phyloP scores from a whole-genome alignment of 1,140 invertebrate species.

The Chymomyza costata region DNA sequence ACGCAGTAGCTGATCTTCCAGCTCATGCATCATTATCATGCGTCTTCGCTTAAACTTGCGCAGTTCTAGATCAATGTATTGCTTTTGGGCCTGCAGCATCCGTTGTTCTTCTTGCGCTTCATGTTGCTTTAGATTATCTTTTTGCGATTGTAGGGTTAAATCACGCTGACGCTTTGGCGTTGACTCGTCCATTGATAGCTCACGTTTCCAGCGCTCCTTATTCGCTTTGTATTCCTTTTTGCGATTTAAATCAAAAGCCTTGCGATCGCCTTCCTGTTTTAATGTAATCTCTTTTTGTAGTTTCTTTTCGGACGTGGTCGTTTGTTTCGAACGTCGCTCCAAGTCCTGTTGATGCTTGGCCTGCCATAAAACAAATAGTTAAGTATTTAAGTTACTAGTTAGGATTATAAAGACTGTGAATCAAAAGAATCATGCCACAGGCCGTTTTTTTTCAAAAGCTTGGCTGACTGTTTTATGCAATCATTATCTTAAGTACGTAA shows the following conservation, averaged over 20 bases:
- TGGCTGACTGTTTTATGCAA: too few relatives aligned
- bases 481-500: too few relatives aligned
- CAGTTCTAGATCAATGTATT: conserved; percentile 94
- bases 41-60: conserved; percentile 94
- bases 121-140: conserved; percentile 92
- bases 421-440: too few relatives aligned
- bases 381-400: too few relatives aligned
- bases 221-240: conserved; percentile 99
- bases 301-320: conserved; percentile 92
- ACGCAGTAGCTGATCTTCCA: conserved; percentile 93
- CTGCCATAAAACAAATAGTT: conserved; percentile 53
- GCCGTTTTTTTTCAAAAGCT: too few relatives aligned
- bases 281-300: conserved; percentile 93
- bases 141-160: conserved; percentile 91
- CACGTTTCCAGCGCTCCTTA: conserved; percentile 97
- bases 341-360: conserved; percentile 92
- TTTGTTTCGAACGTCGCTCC: conserved; percentile 92
- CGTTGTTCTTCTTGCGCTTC: conserved; percentile 93
- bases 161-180: conserved; percentile 95
- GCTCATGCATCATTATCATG: conserved; percentile 88
- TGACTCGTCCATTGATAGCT: conserved; percentile 91
- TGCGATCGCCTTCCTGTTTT: conserved; percentile 91
- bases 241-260: conserved; percentile 90
- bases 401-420: too few relatives aligned
- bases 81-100: conserved; percentile 89